These are phyloP conservation scores for Cricetomys ansorgei DNA, from an alignment of 2,113 vertebrate genomes.

Conservation along the genomic window DNA sequence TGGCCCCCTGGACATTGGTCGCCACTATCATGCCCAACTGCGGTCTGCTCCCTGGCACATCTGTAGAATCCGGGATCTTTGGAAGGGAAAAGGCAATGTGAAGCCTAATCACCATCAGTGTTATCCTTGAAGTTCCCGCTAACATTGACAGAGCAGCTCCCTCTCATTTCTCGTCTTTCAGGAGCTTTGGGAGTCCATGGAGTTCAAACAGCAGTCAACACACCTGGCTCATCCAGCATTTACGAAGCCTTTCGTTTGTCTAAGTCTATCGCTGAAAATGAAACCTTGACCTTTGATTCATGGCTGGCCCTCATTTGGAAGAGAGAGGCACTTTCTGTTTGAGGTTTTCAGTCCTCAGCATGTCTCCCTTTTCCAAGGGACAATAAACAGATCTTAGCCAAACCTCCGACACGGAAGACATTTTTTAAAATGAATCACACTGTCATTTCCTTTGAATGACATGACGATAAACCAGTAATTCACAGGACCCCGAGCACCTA, in stretches of 20 bases:
- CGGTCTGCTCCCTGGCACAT: neutral
- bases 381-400: conserved; percentile 80
- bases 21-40: neutral
- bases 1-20: neutral
- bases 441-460: conserved; percentile 76
- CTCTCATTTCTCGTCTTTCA: conserved; percentile 8
- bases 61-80: neutral
- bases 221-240: conserved; percentile 57
- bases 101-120: neutral
- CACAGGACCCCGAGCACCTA: conserved; percentile 67
- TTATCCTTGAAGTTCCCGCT: neutral
- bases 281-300: conserved; percentile 66
- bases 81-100: neutral
- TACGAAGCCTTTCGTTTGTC: conserved; percentile 39
- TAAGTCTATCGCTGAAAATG: conserved; percentile 52
- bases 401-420: conserved; percentile 66
- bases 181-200: neutral
- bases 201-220: conserved; percentile 26
- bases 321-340: conserved; percentile 49
- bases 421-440: conserved; percentile 70
- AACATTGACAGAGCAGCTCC: conserved; percentile 10
- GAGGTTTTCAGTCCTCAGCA: fast-evolving
- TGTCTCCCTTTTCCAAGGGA: conserved; percentile 69
- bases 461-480: conserved; percentile 73
- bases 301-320: conserved; percentile 63